Conservation (phyloP, 2,888 invertebrate species). For the Eupithecia inturbata region DNA sequence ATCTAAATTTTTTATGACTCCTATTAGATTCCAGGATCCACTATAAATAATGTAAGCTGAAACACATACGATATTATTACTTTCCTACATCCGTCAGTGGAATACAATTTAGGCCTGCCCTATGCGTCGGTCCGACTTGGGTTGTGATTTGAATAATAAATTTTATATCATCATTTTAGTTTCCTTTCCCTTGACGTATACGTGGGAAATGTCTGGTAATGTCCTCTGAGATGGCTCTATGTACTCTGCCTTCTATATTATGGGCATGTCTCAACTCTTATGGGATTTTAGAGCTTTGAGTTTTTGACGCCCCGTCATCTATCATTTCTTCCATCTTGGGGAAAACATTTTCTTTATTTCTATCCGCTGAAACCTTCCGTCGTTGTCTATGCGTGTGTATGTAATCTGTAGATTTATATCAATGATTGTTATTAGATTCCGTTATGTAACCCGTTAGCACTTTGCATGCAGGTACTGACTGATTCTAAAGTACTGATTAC, state of each 20-base stretch:
- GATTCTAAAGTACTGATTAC: conserved; percentile 46
- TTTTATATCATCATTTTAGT: conserved; percentile 78
- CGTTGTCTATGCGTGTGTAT: neutral
- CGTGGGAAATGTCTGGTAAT: conserved; percentile 81
- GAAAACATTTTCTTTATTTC: conserved; percentile 18
- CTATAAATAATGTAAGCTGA: conserved; percentile 46
- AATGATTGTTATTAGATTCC: conserved; percentile 38
- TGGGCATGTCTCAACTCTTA: conserved; percentile 36
- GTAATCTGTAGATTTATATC: conserved; percentile 26
- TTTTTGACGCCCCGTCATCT: conserved; percentile 22
- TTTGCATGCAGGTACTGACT: conserved; percentile 43
- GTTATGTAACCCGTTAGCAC: conserved; percentile 44
- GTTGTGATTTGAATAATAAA: conserved; percentile 84
- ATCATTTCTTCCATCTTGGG: conserved; percentile 26
- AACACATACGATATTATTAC: conserved; percentile 67
- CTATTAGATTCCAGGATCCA: conserved; percentile 23
- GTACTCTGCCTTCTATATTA: conserved; percentile 49
- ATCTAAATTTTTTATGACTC: conserved; percentile 27
- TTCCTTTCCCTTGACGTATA: conserved; percentile 76
- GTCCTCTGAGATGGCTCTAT: conserved; percentile 66
- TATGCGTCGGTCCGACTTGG: conserved; percentile 67
- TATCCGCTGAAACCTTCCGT: neutral
- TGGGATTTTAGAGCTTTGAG: conserved; percentile 35
- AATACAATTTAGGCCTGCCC: conserved; percentile 80
- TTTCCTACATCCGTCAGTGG: conserved; percentile 74